These are phyloP conservation scores for Festucalex cinctus DNA, from an alignment of 2,113 vertebrate genomes.

Conservation along the genomic window DNA sequence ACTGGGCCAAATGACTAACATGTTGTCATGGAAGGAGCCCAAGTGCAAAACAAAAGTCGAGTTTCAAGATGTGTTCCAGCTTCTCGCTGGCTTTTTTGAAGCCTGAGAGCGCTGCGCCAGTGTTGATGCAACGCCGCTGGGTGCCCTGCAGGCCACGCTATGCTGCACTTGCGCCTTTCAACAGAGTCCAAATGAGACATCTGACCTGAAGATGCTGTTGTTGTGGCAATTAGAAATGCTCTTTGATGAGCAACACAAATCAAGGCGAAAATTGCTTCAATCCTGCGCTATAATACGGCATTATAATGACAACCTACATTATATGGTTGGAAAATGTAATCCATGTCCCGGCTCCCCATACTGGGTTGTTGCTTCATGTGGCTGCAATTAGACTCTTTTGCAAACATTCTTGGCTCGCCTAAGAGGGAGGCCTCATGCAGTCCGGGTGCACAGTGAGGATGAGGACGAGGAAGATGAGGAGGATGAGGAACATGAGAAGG, in stretches of 20 bases:
- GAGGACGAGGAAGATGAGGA: background rate
- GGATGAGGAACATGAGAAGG: too few relatives aligned
- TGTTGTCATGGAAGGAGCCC: constrained; percentile 5
- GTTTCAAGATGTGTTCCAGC: background rate
- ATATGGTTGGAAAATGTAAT: background rate
- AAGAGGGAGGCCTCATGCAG: constrained; percentile 50
- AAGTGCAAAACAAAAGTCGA: background rate
- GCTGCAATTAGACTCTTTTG: constrained; percentile 62
- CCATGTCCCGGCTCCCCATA: constrained; percentile 24
- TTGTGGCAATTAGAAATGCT: constrained; percentile 19
- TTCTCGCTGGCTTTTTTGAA: constrained; percentile 17
- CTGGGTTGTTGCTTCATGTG: constrained; percentile 61
- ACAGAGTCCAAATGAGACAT: constrained; percentile 9
- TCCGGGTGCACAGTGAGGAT: constrained; percentile 25
- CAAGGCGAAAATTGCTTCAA: constrained; percentile 1
- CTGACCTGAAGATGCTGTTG: constrained; percentile 1
- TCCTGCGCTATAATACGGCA: background rate
- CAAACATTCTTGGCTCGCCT: constrained; percentile 52
- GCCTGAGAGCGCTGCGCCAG: background rate
- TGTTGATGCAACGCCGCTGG: constrained; percentile 24
- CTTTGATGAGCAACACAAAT: background rate
- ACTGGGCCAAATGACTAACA: constrained; percentile 32
- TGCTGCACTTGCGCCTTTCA: constrained; percentile 6
- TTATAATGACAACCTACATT: background rate
- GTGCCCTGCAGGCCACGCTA: constrained; percentile 8